These are phyloP conservation scores for Lepus townsendii DNA, from an alignment of 2,797 vertebrate genomes.

Conservation along the genomic window DNA sequence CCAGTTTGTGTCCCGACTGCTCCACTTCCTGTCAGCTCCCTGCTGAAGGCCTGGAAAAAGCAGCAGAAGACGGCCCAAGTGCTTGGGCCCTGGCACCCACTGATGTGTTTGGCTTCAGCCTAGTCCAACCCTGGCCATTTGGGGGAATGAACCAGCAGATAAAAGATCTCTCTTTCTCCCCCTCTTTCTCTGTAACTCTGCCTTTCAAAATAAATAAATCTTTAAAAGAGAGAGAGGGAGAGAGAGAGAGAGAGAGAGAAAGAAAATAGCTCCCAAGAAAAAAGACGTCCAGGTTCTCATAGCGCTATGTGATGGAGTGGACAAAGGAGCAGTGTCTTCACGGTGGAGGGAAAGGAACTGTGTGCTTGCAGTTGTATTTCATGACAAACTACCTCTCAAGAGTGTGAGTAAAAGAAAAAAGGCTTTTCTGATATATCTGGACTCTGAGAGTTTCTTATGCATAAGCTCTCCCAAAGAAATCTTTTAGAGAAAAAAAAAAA, in stretches of 20 bases:
- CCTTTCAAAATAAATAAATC: no score
- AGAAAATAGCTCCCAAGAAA: background rate
- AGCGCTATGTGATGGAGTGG: background rate
- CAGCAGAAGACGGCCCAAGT: no score
- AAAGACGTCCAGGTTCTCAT: background rate
- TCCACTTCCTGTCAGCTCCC: no score
- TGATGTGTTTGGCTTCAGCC: no score
- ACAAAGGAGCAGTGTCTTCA: background rate
- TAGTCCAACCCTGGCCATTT: no score
- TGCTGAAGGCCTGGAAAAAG: no score
- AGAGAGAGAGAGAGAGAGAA: no score
- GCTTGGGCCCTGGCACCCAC: no score
- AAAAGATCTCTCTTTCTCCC: no score
- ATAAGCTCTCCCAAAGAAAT: background rate
- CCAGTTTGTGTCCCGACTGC: no score
- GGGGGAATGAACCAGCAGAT: no score
- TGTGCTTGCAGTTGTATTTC: background rate
- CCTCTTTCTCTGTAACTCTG: no score
- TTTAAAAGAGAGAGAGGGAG: rapidly evolving
- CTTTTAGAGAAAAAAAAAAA: background rate
- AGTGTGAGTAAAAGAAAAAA: background rate
- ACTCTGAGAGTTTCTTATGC: background rate
- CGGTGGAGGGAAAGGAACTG: background rate
- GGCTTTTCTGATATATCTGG: background rate
- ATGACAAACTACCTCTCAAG: background rate